A percentile compares a stretch with the other conserved stretches of the same genome.
phyloP scores from a whole-genome alignment of 2,797 vertebrate species.

The Enoplosus armatus region DNA sequence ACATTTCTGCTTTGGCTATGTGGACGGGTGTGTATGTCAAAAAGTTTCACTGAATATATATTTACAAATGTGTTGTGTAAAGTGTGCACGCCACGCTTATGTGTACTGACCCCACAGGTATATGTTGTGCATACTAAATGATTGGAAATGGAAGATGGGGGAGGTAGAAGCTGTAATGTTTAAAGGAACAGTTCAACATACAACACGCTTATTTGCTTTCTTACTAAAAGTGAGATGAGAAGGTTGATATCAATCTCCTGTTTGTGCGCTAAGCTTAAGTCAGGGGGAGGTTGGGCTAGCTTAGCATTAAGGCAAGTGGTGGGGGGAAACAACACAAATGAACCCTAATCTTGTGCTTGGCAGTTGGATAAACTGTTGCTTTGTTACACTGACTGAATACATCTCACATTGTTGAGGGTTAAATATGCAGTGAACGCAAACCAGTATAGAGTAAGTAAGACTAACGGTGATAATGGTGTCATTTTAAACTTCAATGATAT shows the following conservation, averaged over 20 bases:
- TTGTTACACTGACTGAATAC: neutral
- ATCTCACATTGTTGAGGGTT: neutral
- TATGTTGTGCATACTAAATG: conserved; percentile 6
- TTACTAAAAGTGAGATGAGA: neutral
- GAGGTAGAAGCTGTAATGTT: neutral
- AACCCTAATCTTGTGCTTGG: neutral
- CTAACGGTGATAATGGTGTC: neutral
- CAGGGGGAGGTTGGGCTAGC: neutral
- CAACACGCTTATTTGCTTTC: neutral
- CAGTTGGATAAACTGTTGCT: neutral
- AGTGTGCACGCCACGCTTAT: conserved; percentile 4
- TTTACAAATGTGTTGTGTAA: conserved; percentile 39
- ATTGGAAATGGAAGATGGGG: neutral
- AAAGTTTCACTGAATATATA: conserved; percentile 42
- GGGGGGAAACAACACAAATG: neutral
- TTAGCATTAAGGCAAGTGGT: neutral
- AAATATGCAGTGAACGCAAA: neutral
- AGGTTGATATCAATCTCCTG: neutral
- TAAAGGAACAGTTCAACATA: neutral
- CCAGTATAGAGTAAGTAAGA: neutral
- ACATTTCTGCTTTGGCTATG: conserved; percentile 37
- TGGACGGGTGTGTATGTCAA: conserved; percentile 10
- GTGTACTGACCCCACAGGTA: neutral
- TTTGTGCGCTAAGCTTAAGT: neutral
- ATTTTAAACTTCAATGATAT: neutral